Evolutionary conservation across 2,113 vertebrate genomes (phyloP).

Genomic region (Nothobranchius furzeri): DNA sequence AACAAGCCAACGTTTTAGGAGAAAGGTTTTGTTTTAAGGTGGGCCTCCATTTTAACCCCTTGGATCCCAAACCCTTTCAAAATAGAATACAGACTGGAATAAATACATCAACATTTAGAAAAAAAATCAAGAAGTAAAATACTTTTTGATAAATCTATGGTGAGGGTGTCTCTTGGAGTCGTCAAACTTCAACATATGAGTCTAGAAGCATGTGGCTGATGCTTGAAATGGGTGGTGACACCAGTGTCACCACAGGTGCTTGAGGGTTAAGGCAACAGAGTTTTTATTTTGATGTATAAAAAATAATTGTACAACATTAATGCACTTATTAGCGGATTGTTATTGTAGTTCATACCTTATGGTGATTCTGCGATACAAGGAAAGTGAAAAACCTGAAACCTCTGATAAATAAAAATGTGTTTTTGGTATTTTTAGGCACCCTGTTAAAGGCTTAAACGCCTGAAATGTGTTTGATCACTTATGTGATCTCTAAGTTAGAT

Average conservation of each 20-base stretch:
- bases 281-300: slow-evolving; percentile 40
- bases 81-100: too few relatives aligned
- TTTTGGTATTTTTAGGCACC: neutral
- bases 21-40: slow-evolving; percentile 39
- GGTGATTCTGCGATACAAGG: slow-evolving; percentile 25
- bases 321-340: slow-evolving; percentile 80
- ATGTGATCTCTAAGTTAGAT: neutral
- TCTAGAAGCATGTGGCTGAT: too few relatives aligned
- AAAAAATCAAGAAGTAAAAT: too few relatives aligned
- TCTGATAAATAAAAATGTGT: slow-evolving; percentile 7
- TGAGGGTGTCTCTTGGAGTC: too few relatives aligned
- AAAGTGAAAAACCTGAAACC: slow-evolving; percentile 37
- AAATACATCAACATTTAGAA: too few relatives aligned
- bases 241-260: too few relatives aligned
- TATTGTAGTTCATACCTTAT: slow-evolving; percentile 49
- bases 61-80: too few relatives aligned
- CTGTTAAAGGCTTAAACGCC: neutral
- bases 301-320: slow-evolving; percentile 63
- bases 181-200: too few relatives aligned
- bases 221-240: too few relatives aligned
- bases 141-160: too few relatives aligned
- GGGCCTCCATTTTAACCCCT: slow-evolving; percentile 33
- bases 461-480: neutral
- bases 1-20: slow-evolving; percentile 10
- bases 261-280: slow-evolving; percentile 55